phyloP scores from a whole-genome alignment of 2,113 vertebrate genomes.

The Sitta europaea region DNA sequence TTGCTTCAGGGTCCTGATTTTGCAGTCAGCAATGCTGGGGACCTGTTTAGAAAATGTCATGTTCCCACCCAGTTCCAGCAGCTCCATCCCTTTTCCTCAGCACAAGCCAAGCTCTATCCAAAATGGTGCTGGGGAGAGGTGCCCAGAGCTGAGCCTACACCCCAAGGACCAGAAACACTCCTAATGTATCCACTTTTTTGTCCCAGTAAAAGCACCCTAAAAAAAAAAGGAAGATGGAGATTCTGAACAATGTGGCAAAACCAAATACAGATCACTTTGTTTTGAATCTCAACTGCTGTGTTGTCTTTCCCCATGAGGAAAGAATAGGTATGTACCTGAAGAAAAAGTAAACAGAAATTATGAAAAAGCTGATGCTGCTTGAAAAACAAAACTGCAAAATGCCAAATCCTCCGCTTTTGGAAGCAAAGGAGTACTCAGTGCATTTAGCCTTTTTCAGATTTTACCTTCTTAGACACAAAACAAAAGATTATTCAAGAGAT shows the following conservation, averaged over 20 bases:
- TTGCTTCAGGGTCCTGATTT: not conserved
- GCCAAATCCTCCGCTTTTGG: not conserved
- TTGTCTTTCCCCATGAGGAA: accelerated
- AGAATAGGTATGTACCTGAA: not conserved
- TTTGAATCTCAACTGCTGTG: not conserved
- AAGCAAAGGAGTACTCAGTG: not conserved
- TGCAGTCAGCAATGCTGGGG: not conserved
- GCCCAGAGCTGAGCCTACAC: not conserved
- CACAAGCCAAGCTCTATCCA: not conserved
- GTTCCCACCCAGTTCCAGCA: not conserved
- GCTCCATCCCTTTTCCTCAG: not conserved
- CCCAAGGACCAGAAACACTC: not conserved
- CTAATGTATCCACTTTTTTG: not conserved
- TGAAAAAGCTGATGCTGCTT: not conserved
- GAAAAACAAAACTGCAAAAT: not conserved
- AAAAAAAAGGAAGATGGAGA: not conserved
- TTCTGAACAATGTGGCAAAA: not conserved
- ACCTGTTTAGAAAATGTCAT: not conserved
- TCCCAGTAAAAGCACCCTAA: not conserved
- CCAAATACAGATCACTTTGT: not conserved
- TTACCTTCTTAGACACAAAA: not conserved
- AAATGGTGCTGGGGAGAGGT: not conserved
- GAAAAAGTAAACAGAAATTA: not conserved
- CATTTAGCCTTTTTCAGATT: not conserved
- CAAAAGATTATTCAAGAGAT: not conserved